These are phyloP conservation scores for Trogon surrucura DNA, from an alignment of 2,113 vertebrate genomes.

Conservation along the genomic window DNA sequence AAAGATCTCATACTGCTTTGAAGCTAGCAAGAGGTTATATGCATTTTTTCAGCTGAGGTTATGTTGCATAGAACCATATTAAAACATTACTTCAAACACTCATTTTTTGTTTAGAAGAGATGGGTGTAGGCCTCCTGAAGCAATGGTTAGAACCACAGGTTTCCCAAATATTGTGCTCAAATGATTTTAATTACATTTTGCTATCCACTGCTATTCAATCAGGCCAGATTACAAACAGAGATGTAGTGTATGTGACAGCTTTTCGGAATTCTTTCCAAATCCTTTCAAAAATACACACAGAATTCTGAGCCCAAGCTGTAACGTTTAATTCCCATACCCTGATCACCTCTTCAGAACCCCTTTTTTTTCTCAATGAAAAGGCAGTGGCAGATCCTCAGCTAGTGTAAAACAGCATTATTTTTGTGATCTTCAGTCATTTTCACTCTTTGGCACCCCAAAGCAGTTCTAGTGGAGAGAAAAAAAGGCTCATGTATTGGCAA, in stretches of 20 bases:
- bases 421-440: background rate
- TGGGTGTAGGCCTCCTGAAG: background rate
- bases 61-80: background rate
- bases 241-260: background rate
- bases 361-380: background rate
- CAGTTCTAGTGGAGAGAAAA: background rate
- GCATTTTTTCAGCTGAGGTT: background rate
- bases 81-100: constrained; percentile 8
- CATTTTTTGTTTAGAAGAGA: background rate
- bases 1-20: constrained; percentile 27
- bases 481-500: background rate
- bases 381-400: background rate
- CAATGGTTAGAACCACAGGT: background rate
- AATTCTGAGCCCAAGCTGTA: background rate
- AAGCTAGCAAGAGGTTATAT: constrained; percentile 1
- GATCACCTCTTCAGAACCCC: background rate
- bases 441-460: background rate
- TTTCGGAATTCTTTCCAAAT: background rate
- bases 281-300: background rate
- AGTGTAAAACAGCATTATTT: background rate
- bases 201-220: background rate
- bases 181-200: background rate
- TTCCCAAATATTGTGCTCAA: background rate
- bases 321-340: background rate
- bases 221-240: background rate